Conservation (phyloP, 1,140 invertebrate genomes). For the Cardiocondyla obscurior region DNA sequence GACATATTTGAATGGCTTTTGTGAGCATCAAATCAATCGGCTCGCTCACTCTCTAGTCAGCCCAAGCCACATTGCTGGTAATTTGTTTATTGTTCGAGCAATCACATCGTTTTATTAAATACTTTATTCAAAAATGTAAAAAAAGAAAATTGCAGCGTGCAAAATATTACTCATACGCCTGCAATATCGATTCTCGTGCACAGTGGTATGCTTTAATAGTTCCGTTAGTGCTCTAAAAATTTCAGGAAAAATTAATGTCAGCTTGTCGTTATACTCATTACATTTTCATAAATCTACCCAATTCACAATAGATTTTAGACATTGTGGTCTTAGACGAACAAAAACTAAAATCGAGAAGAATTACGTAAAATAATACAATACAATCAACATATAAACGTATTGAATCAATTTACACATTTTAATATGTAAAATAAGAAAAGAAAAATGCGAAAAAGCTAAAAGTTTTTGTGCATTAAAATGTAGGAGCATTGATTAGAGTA, state of each 20-base stretch:
- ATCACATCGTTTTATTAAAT: background rate
- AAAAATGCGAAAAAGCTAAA: constrained; percentile 22
- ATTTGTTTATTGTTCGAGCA: constrained; percentile 29
- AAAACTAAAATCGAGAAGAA: constrained; percentile 77
- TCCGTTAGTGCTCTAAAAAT: constrained; percentile 60
- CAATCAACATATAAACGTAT: too few species aligned
- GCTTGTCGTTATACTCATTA: constrained; percentile 54
- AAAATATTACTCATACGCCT: constrained; percentile 64
- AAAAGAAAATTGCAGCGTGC: background rate
- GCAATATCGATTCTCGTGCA: constrained; percentile 73
- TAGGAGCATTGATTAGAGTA: constrained; percentile 75
- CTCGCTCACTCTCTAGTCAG: constrained; percentile 69
- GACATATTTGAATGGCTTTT: constrained; percentile 72
- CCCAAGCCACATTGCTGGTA: constrained; percentile 69
- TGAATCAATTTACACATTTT: background rate
- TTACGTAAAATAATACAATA: constrained; percentile 26
- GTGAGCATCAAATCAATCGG: constrained; percentile 74
- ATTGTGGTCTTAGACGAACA: constrained; percentile 76
- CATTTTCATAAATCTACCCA: constrained; percentile 78
- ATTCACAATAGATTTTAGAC: constrained; percentile 76
- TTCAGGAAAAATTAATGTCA: constrained; percentile 63
- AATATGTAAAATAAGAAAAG: background rate
- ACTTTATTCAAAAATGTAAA: background rate
- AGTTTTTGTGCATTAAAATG: constrained; percentile 61
- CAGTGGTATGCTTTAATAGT: constrained; percentile 66